phyloP scores from a whole-genome alignment of 2,113 vertebrate genomes.

The Melanerpes aurifrons region DNA sequence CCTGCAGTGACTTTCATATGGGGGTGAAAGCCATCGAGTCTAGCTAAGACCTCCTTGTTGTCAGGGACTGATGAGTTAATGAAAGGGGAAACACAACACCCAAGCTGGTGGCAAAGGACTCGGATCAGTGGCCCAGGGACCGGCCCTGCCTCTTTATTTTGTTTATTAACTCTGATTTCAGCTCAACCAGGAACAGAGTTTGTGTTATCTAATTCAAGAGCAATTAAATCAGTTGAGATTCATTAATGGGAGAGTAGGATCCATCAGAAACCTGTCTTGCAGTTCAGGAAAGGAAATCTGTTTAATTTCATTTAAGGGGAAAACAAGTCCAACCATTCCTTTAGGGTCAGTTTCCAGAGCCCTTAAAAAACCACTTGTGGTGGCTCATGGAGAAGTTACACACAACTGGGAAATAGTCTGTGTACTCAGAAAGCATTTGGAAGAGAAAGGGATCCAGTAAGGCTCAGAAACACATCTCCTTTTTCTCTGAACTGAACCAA shows the following conservation, averaged over 20 bases:
- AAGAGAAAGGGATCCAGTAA: not conserved
- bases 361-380: not conserved
- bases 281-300: not conserved
- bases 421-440: not conserved
- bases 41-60: not conserved
- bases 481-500: not conserved
- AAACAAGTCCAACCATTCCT: not conserved
- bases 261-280: not conserved
- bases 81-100: constrained; percentile 10
- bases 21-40: not conserved
- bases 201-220: not conserved
- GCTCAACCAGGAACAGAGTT: not conserved
- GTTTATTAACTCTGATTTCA: not conserved
- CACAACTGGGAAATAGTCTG: constrained; percentile 1
- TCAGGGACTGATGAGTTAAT: constrained; percentile 33
- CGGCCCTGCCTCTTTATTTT: constrained; percentile 17
- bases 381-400: not conserved
- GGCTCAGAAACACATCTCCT: not conserved
- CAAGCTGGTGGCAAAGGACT: constrained; percentile 6
- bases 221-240: not conserved
- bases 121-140: not conserved
- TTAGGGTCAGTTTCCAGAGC: not conserved
- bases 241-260: not conserved
- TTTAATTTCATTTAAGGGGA: constrained; percentile 24
- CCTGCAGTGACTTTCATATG: constrained; percentile 10